These are phyloP conservation scores for Rhinella marina DNA, from an alignment of 2,797 vertebrate genomes.

Conservation along the genomic window DNA sequence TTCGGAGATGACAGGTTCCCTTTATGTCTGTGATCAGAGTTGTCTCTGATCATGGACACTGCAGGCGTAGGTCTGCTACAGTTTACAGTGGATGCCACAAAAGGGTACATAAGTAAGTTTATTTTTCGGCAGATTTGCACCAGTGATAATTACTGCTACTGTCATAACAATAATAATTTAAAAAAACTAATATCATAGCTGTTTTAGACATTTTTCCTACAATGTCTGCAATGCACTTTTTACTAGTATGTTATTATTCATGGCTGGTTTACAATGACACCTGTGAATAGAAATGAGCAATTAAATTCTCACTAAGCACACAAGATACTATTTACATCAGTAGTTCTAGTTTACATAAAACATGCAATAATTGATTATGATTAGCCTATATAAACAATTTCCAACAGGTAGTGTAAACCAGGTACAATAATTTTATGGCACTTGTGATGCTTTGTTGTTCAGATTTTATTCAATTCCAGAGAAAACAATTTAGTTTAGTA, in stretches of 20 bases:
- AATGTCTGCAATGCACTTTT: background rate
- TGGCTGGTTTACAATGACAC: conserved; percentile 52
- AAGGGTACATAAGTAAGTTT: too few relatives aligned
- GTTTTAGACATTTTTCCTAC: background rate
- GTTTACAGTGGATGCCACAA: too few relatives aligned
- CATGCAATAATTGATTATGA: conserved; percentile 50
- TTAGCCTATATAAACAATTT: conserved; percentile 40
- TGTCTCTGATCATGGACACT: too few relatives aligned
- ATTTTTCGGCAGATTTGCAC: background rate
- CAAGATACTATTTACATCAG: conserved; percentile 37
- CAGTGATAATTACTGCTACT: background rate
- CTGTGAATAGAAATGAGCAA: conserved; percentile 49
- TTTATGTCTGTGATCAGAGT: too few relatives aligned
- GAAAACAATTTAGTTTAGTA: background rate
- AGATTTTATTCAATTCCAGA: background rate
- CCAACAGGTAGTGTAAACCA: conserved; percentile 5
- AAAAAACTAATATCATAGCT: too few relatives aligned
- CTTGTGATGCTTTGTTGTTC: conserved; percentile 5
- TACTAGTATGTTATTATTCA: conserved; percentile 49
- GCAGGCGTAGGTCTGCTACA: too few relatives aligned
- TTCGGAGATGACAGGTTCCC: too few relatives aligned
- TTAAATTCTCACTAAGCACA: conserved; percentile 40
- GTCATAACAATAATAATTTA: background rate
- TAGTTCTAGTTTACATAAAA: conserved; percentile 33
- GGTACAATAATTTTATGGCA: conserved; percentile 36